These are phyloP conservation scores for Psilopsiagon aurifrons DNA, from an alignment of 2,113 vertebrate genomes.

Conservation along the genomic window DNA sequence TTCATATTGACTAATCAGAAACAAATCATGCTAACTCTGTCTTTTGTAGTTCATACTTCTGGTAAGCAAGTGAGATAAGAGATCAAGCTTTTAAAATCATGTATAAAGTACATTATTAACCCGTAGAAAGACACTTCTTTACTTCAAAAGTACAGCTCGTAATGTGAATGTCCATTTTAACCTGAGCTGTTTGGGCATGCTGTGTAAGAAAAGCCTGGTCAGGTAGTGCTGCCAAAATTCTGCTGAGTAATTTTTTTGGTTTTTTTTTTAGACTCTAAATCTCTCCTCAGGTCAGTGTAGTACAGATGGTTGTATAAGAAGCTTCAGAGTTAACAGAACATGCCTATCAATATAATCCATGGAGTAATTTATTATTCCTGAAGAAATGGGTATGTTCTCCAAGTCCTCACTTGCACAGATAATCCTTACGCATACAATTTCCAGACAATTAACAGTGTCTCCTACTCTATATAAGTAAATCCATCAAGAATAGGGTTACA, in stretches of 20 bases:
- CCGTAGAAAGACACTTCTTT: neutral
- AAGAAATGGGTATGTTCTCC: neutral
- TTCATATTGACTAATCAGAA: neutral
- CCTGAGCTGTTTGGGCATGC: neutral
- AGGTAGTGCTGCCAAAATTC: neutral
- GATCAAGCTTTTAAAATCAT: neutral
- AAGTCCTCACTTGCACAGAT: neutral
- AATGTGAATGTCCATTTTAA: neutral
- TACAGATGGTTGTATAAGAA: neutral
- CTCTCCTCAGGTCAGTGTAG: neutral
- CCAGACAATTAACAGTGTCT: neutral
- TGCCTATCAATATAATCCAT: neutral
- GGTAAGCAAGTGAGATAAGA: neutral
- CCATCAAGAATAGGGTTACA: neutral
- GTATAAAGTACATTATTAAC: neutral
- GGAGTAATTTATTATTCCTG: neutral
- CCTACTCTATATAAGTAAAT: neutral
- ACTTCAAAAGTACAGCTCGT: neutral
- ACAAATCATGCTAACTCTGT: neutral
- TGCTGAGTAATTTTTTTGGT: neutral
- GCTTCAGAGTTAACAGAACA: neutral
- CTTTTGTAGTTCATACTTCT: neutral
- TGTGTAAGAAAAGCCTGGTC: neutral
- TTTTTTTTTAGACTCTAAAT: neutral
- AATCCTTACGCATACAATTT: neutral